Base-by-base conservation (phyloP, 2,888 invertebrate genomes). In the Alviniconcha strummeri region DNA sequence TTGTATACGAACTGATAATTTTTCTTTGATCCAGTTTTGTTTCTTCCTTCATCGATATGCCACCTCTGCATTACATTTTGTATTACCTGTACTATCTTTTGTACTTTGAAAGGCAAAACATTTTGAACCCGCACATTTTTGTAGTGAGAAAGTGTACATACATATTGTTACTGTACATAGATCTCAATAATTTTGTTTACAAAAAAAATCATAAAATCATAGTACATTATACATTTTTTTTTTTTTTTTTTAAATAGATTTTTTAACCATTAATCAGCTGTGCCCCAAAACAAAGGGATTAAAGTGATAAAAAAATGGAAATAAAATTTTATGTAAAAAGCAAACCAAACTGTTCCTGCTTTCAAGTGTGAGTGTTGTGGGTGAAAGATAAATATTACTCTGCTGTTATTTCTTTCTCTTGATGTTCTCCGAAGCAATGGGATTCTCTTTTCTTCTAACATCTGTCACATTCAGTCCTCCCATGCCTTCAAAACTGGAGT, bases 281-380 rank as follows among this genome's bases (percentile, higher is more conserved):
- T 82, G 77, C 82, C 82, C 82, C 75, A 54, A 74, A 69, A 56
- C 5, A 67, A 77, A 67, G 77, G 82, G 82, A 71, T 77, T 82
- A 82, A 82, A 82, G 82, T 82, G 82, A 82, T 82, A 81, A 81
- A 74, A 82, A 82, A 82, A 82, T 60, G 75, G 75, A 76, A 67
- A 82, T 74, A 74, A 82, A 36, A 82, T 76, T 75, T 82, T 77
- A 77, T 82, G 82, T 82, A 82, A 82, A 82, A 82, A 82, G 71
- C 76, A 82, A 55, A 9, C 56, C n/a, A 56, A n/a, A n/a, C 4
- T 80, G 55, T 55, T 19, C 55, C 55, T 56, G 5, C 17, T 71
- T 69, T 69, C 6, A 4, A 5, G 52, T n/a, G 69, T 67, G 52
- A 52, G 52, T 52, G 3, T 55, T 36, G 36, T 3, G 36, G 36